Evolutionary conservation across 1,140 invertebrate genomes (phyloP).

Genomic region (Watersipora subatra): DNA sequence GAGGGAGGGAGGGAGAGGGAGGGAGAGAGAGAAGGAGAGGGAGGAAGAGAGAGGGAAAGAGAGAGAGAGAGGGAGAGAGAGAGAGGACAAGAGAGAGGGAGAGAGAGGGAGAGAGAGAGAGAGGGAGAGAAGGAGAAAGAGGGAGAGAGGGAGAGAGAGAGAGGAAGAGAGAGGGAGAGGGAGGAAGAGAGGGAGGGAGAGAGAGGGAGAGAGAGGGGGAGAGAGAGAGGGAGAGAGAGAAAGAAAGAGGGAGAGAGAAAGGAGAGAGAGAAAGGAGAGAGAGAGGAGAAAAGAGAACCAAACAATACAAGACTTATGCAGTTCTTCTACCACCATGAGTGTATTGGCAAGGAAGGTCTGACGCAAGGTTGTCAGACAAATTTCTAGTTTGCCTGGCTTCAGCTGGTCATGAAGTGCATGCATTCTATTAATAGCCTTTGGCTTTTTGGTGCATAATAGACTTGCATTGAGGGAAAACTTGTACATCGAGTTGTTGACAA

Average conservation of each 20-base stretch:
- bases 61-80: not conserved
- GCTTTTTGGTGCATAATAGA: no score
- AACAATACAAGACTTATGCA: not conserved
- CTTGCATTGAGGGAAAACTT: no score
- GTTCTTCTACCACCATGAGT: no score
- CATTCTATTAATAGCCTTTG: no score
- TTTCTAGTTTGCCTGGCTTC: no score
- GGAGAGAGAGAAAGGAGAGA: not conserved
- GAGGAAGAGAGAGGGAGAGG: not conserved
- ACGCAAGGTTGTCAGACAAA: no score
- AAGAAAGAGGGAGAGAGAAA: not conserved
- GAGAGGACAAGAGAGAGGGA: not conserved
- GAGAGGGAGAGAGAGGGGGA: not conserved
- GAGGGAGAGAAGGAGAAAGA: not conserved
- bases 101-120: not conserved
- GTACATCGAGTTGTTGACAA: no score
- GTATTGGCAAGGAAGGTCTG: no score
- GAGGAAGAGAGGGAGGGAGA: conserved; percentile 3
- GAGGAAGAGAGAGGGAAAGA: not conserved
- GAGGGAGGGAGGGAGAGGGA: conserved; percentile 7
- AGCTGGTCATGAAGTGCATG: no score
- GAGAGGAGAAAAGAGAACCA: not conserved
- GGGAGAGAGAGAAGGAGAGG: not conserved
- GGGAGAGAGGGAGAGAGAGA: not conserved
- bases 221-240: not conserved